Base-by-base conservation (phyloP, 2,888 invertebrate species). In the Neoascia interrupta region DNA sequence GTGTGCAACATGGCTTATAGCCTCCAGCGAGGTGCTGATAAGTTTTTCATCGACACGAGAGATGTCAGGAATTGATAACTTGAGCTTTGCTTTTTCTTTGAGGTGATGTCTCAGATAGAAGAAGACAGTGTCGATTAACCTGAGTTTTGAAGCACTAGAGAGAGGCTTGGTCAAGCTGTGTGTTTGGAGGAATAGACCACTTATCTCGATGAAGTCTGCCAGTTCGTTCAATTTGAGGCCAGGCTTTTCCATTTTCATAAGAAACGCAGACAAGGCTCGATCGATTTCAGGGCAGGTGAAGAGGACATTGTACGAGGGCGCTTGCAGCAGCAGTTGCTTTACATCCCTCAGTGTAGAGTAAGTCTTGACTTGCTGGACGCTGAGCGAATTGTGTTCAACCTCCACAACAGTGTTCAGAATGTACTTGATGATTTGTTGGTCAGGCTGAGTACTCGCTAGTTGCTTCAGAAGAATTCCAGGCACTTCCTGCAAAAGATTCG, bases 61-160 rank as follows among this genome's bases (percentile, higher is more conserved):
- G n/a, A 66, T 31, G 2, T 41, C 49, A 0, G 11, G 3, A 8
- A 79, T 16, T 21, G 49, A 56, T 0, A 73, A 8, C 0, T 56
- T 36, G 5, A 68, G 10, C n/a, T 37, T 54, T 5, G 66, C 66
- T 6, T 56, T 61, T 5, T 43, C 43, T 37, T 61, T 73, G 1
- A 56, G 49, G 23, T 68, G 66, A 18, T 79, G 72, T 6, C 79
- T 41, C 8, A 79, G 26, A 31, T 79, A 79, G 11, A 49, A 56
- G 5, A 79, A 34, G 0, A 16, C 36, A 0, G 37, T 21, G 6
- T 79, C 66, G 8, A 79, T 34, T 23, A 73, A 26, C 1, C 41
- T 37, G 5, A 51, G 8, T 1, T 43, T 34, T 0, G 68, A 21
- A 26, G 61, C 68, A 3, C n/a, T 1, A 6, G 73, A 31, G 5